These are phyloP conservation scores for Chrysotoxum bicinctum DNA, from an alignment of 2,888 invertebrate genomes.

Conservation along the genomic window DNA sequence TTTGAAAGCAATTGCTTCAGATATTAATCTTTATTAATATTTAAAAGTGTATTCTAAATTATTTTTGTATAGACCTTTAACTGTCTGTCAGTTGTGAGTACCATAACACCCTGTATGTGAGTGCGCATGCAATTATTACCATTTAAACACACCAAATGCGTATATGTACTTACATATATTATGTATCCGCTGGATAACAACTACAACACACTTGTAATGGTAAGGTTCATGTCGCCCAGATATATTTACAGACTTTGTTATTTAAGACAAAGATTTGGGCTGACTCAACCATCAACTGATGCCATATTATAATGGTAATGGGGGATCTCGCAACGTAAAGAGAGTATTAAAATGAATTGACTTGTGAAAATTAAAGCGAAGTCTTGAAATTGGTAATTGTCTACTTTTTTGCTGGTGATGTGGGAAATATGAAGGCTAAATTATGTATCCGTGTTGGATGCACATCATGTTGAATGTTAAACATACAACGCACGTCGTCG, in stretches of 20 bases:
- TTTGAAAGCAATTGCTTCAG: no score
- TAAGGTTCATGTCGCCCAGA: slow-evolving; percentile 58
- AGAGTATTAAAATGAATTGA: slow-evolving; percentile 62
- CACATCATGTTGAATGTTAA: slow-evolving; percentile 18
- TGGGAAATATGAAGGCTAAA: slow-evolving; percentile 41
- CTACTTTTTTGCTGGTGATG: slow-evolving; percentile 37
- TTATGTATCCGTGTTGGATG: slow-evolving; percentile 53
- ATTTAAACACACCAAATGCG: slow-evolving; percentile 34
- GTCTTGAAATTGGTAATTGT: slow-evolving; percentile 65
- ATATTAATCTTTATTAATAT: no score
- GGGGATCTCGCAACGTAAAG: slow-evolving; percentile 36
- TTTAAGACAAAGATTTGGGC: slow-evolving; percentile 65
- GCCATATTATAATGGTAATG: neutral
- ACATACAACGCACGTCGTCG: slow-evolving; percentile 11
- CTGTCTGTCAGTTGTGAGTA: no score
- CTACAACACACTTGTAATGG: slow-evolving; percentile 51
- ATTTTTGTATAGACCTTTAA: no score
- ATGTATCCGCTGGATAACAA: slow-evolving; percentile 40
- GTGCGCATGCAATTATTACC: neutral
- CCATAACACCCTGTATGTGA: neutral
- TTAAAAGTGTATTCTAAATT: no score
- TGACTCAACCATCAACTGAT: slow-evolving; percentile 51
- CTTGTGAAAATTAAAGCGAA: slow-evolving; percentile 63
- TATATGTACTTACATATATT: slow-evolving; percentile 40
- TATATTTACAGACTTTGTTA: slow-evolving; percentile 44